A percentile compares a stretch with the other conserved stretches of the same genome.
phyloP scores from a whole-genome alignment of 2,797 vertebrate genomes.

The Acanthornis magna region DNA sequence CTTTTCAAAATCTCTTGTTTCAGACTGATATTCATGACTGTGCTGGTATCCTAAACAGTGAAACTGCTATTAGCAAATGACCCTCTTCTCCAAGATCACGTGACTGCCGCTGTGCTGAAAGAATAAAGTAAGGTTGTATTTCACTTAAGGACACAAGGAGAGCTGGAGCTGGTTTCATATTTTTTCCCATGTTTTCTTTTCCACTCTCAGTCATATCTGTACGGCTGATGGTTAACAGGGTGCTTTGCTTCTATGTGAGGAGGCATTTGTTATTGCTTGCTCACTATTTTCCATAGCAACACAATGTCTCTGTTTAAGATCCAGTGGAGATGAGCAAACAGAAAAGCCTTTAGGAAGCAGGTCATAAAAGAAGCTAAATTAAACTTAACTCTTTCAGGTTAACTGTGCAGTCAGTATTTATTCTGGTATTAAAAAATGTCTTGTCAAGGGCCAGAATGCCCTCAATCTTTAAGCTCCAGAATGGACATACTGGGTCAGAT shows the following conservation, averaged over 20 bases:
- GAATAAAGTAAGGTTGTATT: constrained; percentile 51
- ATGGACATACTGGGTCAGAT: background rate
- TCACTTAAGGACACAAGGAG: constrained; percentile 27
- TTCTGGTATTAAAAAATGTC: background rate
- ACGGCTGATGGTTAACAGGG: constrained; percentile 50
- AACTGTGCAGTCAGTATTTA: background rate
- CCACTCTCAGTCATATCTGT: constrained; percentile 16
- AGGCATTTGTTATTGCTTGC: constrained; percentile 45
- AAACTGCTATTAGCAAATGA: background rate
- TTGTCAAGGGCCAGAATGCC: background rate
- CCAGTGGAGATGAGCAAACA: constrained; percentile 42
- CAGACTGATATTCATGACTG: background rate
- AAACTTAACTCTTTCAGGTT: constrained; percentile 15
- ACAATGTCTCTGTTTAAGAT: constrained; percentile 48
- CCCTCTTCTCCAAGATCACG: constrained; percentile 18
- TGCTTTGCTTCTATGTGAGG: background rate
- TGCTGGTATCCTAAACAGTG: background rate
- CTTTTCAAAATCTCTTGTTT: constrained; percentile 22
- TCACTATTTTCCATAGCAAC: constrained; percentile 56
- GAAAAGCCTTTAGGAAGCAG: constrained; percentile 41
- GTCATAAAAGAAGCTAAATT: background rate
- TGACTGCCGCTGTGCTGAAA: constrained; percentile 34
- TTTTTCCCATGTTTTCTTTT: constrained; percentile 19
- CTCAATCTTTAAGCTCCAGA: background rate
- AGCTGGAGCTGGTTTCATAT: constrained; percentile 35